phyloP scores from a whole-genome alignment of 2,797 vertebrate species.

The Notoglanidium macrostoma region DNA sequence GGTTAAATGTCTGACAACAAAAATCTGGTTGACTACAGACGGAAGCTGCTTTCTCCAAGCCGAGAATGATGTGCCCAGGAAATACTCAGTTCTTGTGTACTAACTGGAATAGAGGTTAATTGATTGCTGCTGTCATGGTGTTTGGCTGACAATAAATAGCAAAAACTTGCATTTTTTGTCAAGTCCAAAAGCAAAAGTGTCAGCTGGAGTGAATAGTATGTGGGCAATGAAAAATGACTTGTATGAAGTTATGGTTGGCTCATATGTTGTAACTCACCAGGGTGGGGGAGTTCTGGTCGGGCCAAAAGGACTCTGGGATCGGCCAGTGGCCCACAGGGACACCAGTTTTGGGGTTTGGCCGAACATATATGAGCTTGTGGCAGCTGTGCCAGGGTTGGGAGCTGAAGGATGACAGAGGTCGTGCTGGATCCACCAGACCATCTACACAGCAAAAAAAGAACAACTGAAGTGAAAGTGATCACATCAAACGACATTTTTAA shows the following conservation, averaged over 20 bases:
- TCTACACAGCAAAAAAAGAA: constrained; percentile 70
- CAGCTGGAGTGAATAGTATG: neutral
- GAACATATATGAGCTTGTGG: constrained; percentile 97
- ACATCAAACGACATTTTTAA: neutral
- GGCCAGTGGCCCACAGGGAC: constrained; percentile 98
- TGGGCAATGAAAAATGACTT: neutral
- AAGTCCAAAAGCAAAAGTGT: neutral
- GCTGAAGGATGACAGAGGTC: constrained; percentile 81
- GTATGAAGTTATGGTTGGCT: constrained; percentile 5
- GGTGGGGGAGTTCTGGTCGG: constrained; percentile 95
- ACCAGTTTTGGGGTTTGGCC: constrained; percentile 95
- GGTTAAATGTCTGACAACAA: neutral
- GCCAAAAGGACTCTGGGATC: constrained; percentile 98
- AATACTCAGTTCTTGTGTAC: neutral
- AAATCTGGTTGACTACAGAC: constrained; percentile 4
- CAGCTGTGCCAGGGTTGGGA: constrained; percentile 93
- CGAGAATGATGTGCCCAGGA: neutral
- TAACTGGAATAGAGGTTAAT: constrained; percentile 27
- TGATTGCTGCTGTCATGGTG: constrained; percentile 14
- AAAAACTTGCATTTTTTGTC: constrained; percentile 35
- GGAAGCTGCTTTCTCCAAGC: neutral
- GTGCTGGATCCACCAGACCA: constrained; percentile 80
- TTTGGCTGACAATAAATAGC: neutral
- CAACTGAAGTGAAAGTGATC: neutral
- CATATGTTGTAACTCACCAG: constrained; percentile 79